Evolutionary conservation across 2,797 vertebrate genomes (phyloP), one percentile per base, ranked within the genome.

Genomic region (Periparus ater): DNA sequence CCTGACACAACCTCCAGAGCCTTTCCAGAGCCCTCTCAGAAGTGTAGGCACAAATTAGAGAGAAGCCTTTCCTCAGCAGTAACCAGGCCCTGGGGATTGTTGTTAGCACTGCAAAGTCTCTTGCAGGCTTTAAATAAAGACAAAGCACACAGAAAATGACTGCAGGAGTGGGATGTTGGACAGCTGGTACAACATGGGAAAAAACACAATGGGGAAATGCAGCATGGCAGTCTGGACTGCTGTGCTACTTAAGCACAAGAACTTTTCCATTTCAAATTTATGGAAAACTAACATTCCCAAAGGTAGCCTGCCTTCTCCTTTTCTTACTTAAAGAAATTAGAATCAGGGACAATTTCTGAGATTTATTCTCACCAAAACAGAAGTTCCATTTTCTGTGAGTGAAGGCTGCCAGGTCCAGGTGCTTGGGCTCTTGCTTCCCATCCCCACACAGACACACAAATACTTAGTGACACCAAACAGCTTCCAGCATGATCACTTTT

Each of bases 201-300:
- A 67, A 75, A 61, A 21, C 3, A 23, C 21, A 42, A 6, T 7
- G 22, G 36, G 51, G 74, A 82, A 88, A 58, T 45, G 6, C 40
- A 62, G 30, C 0, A 0, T 36, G 48, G 13, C 21, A 45, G 21
- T 55, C 19, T 53, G 32, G 16, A 32, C 36, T 38, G 27, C 23
- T 0, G 0, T 38, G 18, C 23, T 81, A 38, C 19, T 47, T 54
- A 34, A 55, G 21, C 0, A 1, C 40, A 57, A 68, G 13, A 23
- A 10, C 25, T 89, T 81, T 79, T 54, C 38, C 13, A 5, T 29
- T 17, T 27, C 18, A 76, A 91, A 79, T 32, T 53, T 61, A 21
- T 7, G 34, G 75, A 88, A 84, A 66, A 11, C 7, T 42, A 45
- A 1, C 8, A 18, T 88, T 58, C 3, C 15, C 23, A 55, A 81